A percentile compares a stretch with the other conserved stretches of the same genome.
Evolutionary conservation across 2,113 vertebrate species (phyloP).

Genomic region (Brienomyrus brachyistius): DNA sequence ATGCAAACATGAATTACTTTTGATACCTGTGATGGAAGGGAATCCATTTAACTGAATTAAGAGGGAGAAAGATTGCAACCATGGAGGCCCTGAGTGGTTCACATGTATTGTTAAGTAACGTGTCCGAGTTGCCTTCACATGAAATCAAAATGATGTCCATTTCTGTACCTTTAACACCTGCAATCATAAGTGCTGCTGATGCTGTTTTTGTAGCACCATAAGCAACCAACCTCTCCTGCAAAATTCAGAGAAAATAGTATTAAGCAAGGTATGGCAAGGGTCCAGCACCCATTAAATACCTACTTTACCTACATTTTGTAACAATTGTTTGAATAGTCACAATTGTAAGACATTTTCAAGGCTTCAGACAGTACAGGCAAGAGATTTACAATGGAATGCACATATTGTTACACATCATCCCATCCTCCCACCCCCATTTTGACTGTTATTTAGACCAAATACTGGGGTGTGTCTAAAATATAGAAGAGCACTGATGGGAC

Average conservation of each 20-base stretch:
- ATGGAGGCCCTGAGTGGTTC: slow-evolving; percentile 72
- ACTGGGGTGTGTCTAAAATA: not conserved
- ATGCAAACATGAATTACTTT: slow-evolving; percentile 41
- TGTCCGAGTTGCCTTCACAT: slow-evolving; percentile 74
- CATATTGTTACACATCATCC: not conserved
- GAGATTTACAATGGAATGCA: not conserved
- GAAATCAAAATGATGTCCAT: slow-evolving; percentile 78
- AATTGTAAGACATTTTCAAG: not conserved
- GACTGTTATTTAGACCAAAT: not conserved
- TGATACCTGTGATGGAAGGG: slow-evolving; percentile 65
- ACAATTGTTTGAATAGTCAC: slow-evolving; percentile 35
- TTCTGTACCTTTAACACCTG: slow-evolving; percentile 78
- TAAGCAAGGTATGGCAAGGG: slow-evolving; percentile 81
- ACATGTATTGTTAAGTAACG: slow-evolving; percentile 72
- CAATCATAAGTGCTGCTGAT: slow-evolving; percentile 74
- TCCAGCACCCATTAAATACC: slow-evolving; percentile 85
- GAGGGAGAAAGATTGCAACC: slow-evolving; percentile 72
- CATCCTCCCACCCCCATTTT: not conserved
- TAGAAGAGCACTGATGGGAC: not conserved
- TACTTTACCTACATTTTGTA: slow-evolving; percentile 87
- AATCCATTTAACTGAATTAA: slow-evolving; percentile 78
- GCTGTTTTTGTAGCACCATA: slow-evolving; percentile 78
- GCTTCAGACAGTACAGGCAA: not conserved
- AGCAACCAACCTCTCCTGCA: slow-evolving; percentile 81
- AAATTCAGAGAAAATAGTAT: slow-evolving; percentile 79